Base-by-base conservation (phyloP, 1,140 invertebrate genomes). In the Leptoteleia sp. region DNA sequence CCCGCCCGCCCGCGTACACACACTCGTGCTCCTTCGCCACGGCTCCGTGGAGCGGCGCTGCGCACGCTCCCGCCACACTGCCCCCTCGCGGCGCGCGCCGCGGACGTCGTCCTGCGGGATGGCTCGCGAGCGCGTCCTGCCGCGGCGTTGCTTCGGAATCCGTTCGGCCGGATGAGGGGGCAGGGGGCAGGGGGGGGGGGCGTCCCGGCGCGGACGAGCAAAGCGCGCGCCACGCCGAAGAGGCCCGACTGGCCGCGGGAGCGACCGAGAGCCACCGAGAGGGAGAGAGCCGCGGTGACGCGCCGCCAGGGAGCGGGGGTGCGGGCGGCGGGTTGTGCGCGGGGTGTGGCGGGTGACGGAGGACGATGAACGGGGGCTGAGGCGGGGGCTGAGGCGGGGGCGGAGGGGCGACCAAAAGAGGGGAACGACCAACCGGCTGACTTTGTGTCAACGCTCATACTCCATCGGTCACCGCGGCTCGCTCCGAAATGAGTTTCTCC, bases 81-180 rank as follows among this genome's bases (percentile, higher is more conserved):
- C 38, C 33, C 45, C 42, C 37, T 61, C 72, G 27, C 13, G n/a
- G n/a, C n/a, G n/a, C n/a, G n/a, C 5, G 1, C 11, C 13, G 29
- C 73, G 68, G 73, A 61, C 81, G 79, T 81, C 76, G 80, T 85
- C 84, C 84, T 82, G 73, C 77, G 81, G 83, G 82, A 85, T 82
- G 61, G 61, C 76, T 40, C 37, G 37, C 15, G 37, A 40, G 37
- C 37, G 37, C 13, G 37, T 40, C 37, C 37, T 40, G 40, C 3
- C 40, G 40, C 43, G 19, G 19, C 11, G 19, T 17, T 19, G 38
- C 33, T 37, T 11, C 12, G 33, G 33, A 37, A 37, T 37, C 33
- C 13, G 8, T 8, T n/a, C n/a, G n/a, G n/a, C n/a, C n/a, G n/a
- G n/a, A n/a, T n/a, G n/a, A n/a, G n/a, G n/a, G n/a, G n/a, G n/a